Base-by-base conservation (phyloP, 1,140 invertebrate genomes). In the Batillaria attramentaria region DNA sequence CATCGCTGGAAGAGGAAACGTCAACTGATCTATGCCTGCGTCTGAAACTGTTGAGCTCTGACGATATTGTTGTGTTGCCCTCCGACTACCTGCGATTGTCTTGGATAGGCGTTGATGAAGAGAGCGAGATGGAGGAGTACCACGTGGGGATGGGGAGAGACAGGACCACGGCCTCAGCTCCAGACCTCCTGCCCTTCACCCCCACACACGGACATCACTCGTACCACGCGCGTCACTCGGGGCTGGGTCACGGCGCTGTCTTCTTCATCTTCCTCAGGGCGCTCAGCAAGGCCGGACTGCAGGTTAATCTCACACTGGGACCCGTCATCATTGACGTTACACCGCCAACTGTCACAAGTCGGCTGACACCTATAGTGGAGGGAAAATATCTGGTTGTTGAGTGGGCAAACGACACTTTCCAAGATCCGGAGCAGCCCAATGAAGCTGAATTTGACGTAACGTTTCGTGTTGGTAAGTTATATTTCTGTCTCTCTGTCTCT, bases 321-420 rank as follows among this genome's bases (percentile, higher is more conserved):
- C 85, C 85, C 20, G 33, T 86, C 24, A 37, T 84, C 24, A 83
- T 84, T 18, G 85, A 86, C 60, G 81, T 84, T 46, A 84, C 85
- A 13, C 79, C 83, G 0, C 85, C 85, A 8, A 28, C 66, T 6
- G 70, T 74, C 28, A 77, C 70, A 28, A 39, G n/a, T 33, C 66
- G 28, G 10, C 35, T 83, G 35, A 41, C 35, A 37, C 62, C 80
- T 0, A 57, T 18, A 6, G 28, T 82, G 35, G 35, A 69, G 6
- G 66, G 57, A 4, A 70, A 77, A 20, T n/a, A 57, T 28, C 31
- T 86, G 2, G 28, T 72, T 4, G 50, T 82, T 6, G 41, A 42
- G 10, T 86, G 85, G 85, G 70, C 35, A 1, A 72, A 73, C 31
- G 54, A 74, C 20, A 74, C 72, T 3, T 82, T 86, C 69, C 37